Conservation (phyloP, 1,140 invertebrate species). For the Alviniconcha marisindica region DNA sequence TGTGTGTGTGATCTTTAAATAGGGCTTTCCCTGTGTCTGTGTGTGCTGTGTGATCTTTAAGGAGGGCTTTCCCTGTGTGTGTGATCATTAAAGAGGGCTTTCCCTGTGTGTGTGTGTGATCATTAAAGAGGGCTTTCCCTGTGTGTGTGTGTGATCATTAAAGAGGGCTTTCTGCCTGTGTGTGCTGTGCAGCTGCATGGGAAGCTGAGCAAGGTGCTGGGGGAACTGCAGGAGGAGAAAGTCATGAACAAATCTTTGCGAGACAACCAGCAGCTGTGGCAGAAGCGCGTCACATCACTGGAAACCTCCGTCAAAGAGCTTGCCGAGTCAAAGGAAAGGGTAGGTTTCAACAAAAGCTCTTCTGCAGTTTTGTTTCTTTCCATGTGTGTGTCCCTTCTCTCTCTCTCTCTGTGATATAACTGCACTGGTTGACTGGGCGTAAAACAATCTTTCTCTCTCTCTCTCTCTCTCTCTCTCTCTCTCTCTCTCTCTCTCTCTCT, state of each 20-base stretch:
- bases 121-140: background rate
- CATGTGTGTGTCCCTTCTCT: too few species aligned
- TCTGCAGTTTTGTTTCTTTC: too few species aligned
- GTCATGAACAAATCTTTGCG: slow-evolving; percentile 86
- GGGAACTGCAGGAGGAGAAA: slow-evolving; percentile 87
- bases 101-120: background rate
- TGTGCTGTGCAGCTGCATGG: slow-evolving; percentile 53
- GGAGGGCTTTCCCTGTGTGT: too few species aligned
- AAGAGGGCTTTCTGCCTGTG: background rate
- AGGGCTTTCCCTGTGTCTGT: too few species aligned
- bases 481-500: too few species aligned
- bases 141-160: background rate
- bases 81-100: too few species aligned
- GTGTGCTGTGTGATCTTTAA: background rate
- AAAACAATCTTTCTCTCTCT: too few species aligned
- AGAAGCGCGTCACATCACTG: slow-evolving; percentile 82
- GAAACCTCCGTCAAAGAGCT: slow-evolving; percentile 75
- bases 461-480: too few species aligned
- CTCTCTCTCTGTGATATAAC: too few species aligned
- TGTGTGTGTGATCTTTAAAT: too few species aligned
- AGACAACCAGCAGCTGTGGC: slow-evolving; percentile 87
- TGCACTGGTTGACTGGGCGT: too few species aligned
- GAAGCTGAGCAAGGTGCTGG: slow-evolving; percentile 60
- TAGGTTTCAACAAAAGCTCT: too few species aligned
- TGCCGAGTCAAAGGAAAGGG: slow-evolving; percentile 78